Evolutionary conservation across 2,888 invertebrate species (phyloP), one percentile per base, ranked within the genome.

Genomic region (Lasioglossum vierecki): DNA sequence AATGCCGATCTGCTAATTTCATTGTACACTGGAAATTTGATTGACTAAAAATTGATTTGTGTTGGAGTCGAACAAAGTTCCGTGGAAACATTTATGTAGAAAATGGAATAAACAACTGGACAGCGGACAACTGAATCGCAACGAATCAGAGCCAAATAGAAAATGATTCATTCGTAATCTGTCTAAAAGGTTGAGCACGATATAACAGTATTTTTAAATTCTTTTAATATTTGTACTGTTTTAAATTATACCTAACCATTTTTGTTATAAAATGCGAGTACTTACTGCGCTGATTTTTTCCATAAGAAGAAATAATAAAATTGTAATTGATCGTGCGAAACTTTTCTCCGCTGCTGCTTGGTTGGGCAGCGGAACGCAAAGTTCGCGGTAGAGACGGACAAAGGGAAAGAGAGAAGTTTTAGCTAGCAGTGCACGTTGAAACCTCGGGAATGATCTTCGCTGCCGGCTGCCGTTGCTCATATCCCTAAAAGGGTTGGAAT

Each of bases 401-500:
- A 66, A 35, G 18, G 30, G 1, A 35, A 35, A 66, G 66, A 35
- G 49, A 39, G 44, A 66, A 77, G 26, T 77, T 77, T 77, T 22
- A 49, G 66, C 46, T 53, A 1, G 77, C 44, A 6, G 30, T 26
- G 39, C 13, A 18, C 39, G 49, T 41, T 15, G 77, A 49, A 77
- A 77, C 26, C 68, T 13, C 70, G 22, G 57, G 41, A 71, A 78
- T 78, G 41, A 71, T 57, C 53, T 78, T 57, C n/a, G 66, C 53
- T 68, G 22, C 76, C 46, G 63, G 66, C 35, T 76, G 41, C 35
- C 26, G 68, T 46, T 53, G 41, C 77, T 71, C 77, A 57, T 57
- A 70, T 57, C 41, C 68, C 70, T 78, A 78, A 78, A 78, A 78
- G 70, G 77, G 53, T 71, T 41, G 39, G 41, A 70, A 78, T 71